A percentile compares a stretch with the other conserved stretches of the same genome.
Conservation (phyloP, 2,797 vertebrate species). For the Acrossocheilus fasciatus region DNA sequence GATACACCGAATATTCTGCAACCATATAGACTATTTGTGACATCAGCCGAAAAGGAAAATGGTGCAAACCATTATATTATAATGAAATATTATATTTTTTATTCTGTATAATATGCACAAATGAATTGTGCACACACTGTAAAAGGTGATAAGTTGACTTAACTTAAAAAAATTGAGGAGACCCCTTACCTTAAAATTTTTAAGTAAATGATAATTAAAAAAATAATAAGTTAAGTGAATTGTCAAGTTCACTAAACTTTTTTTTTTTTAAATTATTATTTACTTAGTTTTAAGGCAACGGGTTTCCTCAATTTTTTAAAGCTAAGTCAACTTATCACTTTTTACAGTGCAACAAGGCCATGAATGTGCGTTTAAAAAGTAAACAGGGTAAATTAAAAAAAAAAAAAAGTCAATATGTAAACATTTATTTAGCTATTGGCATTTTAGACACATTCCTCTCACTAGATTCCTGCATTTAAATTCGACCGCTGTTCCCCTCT, state of each 20-base stretch:
- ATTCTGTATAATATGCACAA: not conserved
- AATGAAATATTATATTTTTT: not conserved
- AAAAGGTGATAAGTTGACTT: no score
- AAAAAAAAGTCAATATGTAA: not conserved
- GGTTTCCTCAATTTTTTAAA: no score
- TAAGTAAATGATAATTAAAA: no score
- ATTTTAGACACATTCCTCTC: constrained; percentile 28
- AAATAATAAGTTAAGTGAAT: no score
- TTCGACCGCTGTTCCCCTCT: constrained; percentile 1
- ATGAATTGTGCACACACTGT: not conserved
- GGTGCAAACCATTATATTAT: no score
- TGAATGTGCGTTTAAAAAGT: not conserved
- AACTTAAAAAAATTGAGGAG: no score
- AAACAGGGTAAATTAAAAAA: not conserved
- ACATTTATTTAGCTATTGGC: constrained; percentile 9
- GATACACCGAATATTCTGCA: not conserved
- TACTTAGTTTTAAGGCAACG: no score
- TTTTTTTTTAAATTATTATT: no score
- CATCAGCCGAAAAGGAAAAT: not conserved
- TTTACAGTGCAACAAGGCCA: not conserved
- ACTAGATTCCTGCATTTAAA: not conserved
- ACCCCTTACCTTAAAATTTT: no score
- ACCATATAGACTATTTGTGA: not conserved
- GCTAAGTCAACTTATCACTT: no score
- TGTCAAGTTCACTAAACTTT: no score